These are phyloP conservation scores for Helobdella robusta DNA, from an alignment of 2,888 invertebrate species.

Conservation along the genomic window DNA sequence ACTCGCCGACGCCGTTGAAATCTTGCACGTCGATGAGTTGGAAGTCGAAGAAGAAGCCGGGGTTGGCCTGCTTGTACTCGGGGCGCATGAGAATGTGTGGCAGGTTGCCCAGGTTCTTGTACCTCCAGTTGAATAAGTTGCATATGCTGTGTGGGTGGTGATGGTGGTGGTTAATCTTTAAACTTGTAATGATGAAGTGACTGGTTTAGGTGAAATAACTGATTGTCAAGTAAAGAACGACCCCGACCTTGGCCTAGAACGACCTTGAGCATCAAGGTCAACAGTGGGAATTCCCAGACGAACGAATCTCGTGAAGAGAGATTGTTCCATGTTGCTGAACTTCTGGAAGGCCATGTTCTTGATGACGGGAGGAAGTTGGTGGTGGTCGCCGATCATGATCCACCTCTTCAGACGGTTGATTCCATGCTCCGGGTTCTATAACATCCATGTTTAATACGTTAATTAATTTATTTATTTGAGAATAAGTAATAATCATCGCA, in stretches of 20 bases:
- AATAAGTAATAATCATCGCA: not conserved
- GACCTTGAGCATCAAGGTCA: conserved; percentile 91
- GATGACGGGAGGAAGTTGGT: conserved; percentile 95
- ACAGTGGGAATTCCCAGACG: conserved; percentile 91
- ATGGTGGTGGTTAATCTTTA: no score
- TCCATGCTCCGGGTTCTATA: conserved; percentile 82
- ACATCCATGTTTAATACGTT: not conserved
- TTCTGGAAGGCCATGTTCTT: conserved; percentile 99
- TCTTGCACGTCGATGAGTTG: conserved; percentile 92
- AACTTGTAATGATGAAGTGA: no score
- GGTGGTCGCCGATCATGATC: conserved; percentile 99
- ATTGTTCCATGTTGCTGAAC: conserved; percentile 99
- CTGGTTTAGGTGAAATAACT: no score
- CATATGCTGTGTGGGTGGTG: conserved; percentile 62
- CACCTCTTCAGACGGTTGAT: conserved; percentile 89
- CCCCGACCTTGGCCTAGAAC: conserved; percentile 51
- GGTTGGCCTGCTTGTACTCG: conserved; percentile 81
- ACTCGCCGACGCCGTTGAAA: conserved; percentile 90
- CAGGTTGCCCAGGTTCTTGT: conserved; percentile 86
- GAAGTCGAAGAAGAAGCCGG: conserved; percentile 83
- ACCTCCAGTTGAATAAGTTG: conserved; percentile 88
- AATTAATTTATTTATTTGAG: not conserved
- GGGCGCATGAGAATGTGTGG: conserved; percentile 71
- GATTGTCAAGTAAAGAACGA: no score
- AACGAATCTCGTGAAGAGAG: conserved; percentile 89